A percentile compares a stretch with the other conserved stretches of the same genome.
These are phyloP conservation scores for Chiropotes sagulatus DNA, from an alignment of 2,797 vertebrate genomes.

Conservation along the genomic window DNA sequence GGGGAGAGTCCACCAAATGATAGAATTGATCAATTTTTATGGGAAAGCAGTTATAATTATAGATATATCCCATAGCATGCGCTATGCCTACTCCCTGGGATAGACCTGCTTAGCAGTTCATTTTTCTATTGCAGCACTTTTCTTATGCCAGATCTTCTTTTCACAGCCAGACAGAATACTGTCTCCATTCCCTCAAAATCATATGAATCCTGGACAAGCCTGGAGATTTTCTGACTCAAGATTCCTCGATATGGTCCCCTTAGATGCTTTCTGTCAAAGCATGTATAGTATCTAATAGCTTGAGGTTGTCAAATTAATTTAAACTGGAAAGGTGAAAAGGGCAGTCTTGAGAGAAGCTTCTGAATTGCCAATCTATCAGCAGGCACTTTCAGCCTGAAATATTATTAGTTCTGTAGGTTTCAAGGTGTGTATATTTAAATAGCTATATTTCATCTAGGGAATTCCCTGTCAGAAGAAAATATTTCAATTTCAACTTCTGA, in stretches of 20 bases:
- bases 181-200: neutral
- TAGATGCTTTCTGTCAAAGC: neutral
- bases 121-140: neutral
- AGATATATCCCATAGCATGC: neutral
- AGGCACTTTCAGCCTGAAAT: neutral
- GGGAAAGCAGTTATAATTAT: neutral
- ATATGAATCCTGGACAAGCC: neutral
- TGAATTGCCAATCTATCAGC: neutral
- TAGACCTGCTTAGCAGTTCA: neutral
- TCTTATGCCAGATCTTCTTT: neutral
- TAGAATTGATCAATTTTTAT: neutral
- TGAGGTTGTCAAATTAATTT: neutral
- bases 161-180: neutral
- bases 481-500: neutral
- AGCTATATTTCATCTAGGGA: neutral
- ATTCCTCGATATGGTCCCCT: neutral
- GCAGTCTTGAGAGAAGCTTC: neutral
- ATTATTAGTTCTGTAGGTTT: neutral
- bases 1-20: neutral
- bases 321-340: neutral
- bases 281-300: neutral
- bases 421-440: neutral
- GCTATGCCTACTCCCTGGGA: neutral
- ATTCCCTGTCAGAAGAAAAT: conserved; percentile 23
- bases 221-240: neutral